A percentile compares a stretch with the other conserved stretches of the same genome.
Evolutionary conservation across 2,113 vertebrate species (phyloP).

Genomic region (Xenopus laevis): DNA sequence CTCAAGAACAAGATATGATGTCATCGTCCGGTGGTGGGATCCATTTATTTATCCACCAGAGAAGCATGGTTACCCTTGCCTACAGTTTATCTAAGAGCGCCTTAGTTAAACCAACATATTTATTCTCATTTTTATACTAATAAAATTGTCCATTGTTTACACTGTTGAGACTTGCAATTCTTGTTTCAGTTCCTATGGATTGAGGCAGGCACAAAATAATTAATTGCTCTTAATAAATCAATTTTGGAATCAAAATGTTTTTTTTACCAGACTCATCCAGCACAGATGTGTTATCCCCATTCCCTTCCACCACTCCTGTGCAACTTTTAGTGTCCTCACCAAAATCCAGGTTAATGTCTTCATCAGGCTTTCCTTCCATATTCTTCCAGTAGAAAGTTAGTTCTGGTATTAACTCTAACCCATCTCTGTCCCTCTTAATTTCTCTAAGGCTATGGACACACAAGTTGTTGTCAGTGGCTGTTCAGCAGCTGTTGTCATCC

Average conservation of each 20-base stretch:
- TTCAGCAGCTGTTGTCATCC: too few species aligned
- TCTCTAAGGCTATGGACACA: too few species aligned
- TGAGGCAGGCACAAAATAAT: constrained; percentile 7
- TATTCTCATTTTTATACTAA: constrained; percentile 47
- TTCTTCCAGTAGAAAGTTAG: too few species aligned
- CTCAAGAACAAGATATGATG: neutral
- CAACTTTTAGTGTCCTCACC: too few species aligned
- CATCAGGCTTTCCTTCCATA: too few species aligned
- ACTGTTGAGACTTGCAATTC: constrained; percentile 7
- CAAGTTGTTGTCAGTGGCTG: too few species aligned
- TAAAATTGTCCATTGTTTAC: constrained; percentile 37
- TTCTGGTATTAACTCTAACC: too few species aligned
- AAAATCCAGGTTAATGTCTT: too few species aligned
- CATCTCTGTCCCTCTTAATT: too few species aligned
- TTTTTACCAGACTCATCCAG: too few species aligned
- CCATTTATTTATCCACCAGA: constrained; percentile 22
- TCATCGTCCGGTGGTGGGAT: neutral
- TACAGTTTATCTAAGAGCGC: constrained; percentile 9
- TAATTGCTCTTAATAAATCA: constrained; percentile 30
- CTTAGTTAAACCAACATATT: constrained; percentile 1
- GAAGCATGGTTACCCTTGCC: neutral
- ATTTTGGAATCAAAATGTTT: constrained; percentile 11
- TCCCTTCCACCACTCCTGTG: too few species aligned
- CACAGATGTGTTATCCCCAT: too few species aligned
- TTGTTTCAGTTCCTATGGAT: constrained; percentile 5